A percentile compares a stretch with the other conserved stretches of the same genome.
Conservation (phyloP, 35 echinoderm and acorn worm genomes). For the Apostichopus parvimensis region DNA sequence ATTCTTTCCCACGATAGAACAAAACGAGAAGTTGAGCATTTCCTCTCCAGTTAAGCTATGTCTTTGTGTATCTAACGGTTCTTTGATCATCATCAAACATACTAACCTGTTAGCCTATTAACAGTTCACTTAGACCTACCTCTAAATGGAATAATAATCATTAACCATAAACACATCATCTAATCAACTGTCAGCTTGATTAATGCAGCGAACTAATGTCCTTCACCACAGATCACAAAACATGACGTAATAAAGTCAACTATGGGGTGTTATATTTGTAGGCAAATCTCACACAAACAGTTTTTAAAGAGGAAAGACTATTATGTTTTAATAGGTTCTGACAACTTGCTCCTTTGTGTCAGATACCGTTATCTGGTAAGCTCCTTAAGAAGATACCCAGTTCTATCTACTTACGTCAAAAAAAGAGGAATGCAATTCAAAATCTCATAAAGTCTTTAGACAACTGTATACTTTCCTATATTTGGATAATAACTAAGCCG, state of each 20-base stretch:
- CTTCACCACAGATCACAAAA: neutral
- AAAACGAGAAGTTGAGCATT: no score
- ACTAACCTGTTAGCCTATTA: neutral
- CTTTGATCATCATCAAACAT: no score
- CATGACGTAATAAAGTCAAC: neutral
- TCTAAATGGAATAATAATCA: neutral
- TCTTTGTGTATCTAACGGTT: neutral
- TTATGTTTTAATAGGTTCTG: neutral
- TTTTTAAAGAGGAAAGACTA: neutral
- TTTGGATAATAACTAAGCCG: no score
- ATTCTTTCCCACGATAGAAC: no score
- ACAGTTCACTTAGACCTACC: neutral
- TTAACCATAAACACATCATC: neutral
- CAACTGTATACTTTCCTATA: no score
- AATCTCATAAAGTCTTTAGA: no score
- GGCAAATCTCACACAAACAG: neutral
- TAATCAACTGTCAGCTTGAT: neutral
- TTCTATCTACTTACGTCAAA: neutral
- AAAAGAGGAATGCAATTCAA: no score
- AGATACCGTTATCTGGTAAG: conserved; percentile 3
- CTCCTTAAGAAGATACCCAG: neutral
- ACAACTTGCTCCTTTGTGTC: neutral
- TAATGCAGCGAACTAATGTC: neutral
- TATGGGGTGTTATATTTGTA: neutral
- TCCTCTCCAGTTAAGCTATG: neutral